Conservation (phyloP, 2,888 invertebrate genomes). For the Eulithis prunata region DNA sequence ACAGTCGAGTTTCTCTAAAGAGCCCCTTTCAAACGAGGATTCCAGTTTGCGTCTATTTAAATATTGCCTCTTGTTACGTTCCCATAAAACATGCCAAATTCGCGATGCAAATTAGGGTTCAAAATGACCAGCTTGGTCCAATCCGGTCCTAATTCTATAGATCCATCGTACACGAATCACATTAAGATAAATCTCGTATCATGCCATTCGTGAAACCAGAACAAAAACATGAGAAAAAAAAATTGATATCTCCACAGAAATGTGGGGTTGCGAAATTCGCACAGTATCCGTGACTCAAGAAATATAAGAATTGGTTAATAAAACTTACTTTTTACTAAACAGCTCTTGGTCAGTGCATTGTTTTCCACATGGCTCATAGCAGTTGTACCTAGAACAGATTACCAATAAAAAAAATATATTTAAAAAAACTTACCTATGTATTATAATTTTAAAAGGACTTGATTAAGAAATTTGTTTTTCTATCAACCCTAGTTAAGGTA, state of each 20-base stretch:
- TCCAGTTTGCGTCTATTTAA: slow-evolving; percentile 15
- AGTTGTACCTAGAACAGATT: too few species aligned
- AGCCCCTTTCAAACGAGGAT: slow-evolving; percentile 2
- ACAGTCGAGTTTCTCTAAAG: slow-evolving; percentile 15
- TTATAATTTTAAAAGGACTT: too few species aligned
- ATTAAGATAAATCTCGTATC: slow-evolving; percentile 36
- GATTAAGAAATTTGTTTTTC: too few species aligned
- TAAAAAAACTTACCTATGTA: too few species aligned
- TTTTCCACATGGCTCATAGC: too few species aligned
- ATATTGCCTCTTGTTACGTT: slow-evolving; percentile 23
- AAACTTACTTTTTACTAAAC: too few species aligned
- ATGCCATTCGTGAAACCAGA: slow-evolving; percentile 43
- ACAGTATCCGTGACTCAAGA: too few species aligned
- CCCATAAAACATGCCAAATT: slow-evolving; percentile 31
- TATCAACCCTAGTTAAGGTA: too few species aligned
- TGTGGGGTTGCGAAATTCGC: slow-evolving; percentile 38
- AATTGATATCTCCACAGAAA: slow-evolving; percentile 18
- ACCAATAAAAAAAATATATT: too few species aligned
- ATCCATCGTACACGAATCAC: slow-evolving; percentile 23
- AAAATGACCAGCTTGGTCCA: slow-evolving; percentile 25
- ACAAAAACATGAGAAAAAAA: slow-evolving; percentile 17
- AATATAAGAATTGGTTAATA: too few species aligned
- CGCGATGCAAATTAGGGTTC: slow-evolving; percentile 30
- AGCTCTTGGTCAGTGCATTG: too few species aligned
- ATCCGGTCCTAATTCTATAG: slow-evolving; percentile 23